Evolutionary conservation across 2,888 invertebrate genomes (phyloP).

Genomic region (Polyommatus iphigenia): DNA sequence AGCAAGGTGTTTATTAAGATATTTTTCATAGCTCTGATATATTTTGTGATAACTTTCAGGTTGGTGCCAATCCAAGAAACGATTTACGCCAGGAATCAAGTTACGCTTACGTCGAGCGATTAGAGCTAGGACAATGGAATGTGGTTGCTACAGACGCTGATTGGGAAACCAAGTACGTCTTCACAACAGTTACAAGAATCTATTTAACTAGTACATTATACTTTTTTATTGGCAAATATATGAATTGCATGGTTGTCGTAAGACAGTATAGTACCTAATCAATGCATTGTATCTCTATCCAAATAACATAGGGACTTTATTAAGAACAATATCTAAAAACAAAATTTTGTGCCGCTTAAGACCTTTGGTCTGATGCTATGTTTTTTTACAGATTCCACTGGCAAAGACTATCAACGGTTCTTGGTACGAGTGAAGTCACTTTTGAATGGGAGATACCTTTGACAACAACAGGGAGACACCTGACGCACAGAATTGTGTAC

Average conservation of each 20-base stretch:
- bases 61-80: slow-evolving; percentile 87
- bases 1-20: neutral
- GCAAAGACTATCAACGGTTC: slow-evolving; percentile 83
- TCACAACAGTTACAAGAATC: neutral
- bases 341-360: too few species aligned
- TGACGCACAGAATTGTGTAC: slow-evolving; percentile 89
- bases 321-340: too few species aligned
- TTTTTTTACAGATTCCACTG: slow-evolving; percentile 86
- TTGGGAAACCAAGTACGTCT: slow-evolving; percentile 87
- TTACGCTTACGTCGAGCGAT: slow-evolving; percentile 83
- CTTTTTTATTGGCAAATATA: too few species aligned
- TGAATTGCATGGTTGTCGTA: too few species aligned
- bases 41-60: slow-evolving; percentile 60
- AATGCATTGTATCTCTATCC: too few species aligned
- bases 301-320: too few species aligned
- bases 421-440: slow-evolving; percentile 87
- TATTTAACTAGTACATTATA: too few species aligned
- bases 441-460: slow-evolving; percentile 88
- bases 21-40: neutral
- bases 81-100: slow-evolving; percentile 84
- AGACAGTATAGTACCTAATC: too few species aligned
- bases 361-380: too few species aligned
- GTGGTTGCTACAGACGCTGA: slow-evolving; percentile 86
- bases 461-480: slow-evolving; percentile 63
- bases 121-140: slow-evolving; percentile 79